Conservation (phyloP, 2,797 vertebrate species). For the Enteromius trimaculatus region DNA sequence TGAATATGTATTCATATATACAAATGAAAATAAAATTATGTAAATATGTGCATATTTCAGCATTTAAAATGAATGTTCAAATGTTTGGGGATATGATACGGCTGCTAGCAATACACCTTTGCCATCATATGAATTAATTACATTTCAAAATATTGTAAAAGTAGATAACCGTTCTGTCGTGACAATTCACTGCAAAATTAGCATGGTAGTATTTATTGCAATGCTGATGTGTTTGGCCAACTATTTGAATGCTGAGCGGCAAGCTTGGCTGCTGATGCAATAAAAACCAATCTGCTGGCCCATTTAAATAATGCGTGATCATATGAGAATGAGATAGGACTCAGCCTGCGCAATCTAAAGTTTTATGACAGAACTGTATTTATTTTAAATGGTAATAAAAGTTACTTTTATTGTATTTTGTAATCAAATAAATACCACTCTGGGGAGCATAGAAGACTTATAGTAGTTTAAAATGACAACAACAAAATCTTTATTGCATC, state of each 20-base stretch:
- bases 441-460: neutral
- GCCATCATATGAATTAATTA: neutral
- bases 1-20: neutral
- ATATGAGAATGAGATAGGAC: neutral
- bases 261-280: neutral
- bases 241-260: neutral
- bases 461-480: neutral
- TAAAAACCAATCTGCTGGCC: neutral
- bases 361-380: neutral
- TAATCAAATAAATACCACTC: neutral
- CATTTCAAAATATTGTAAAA: neutral
- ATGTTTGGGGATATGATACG: neutral
- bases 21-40: neutral
- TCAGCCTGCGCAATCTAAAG: neutral
- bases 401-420: neutral
- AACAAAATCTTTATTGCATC: neutral
- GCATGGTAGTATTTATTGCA: neutral
- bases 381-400: neutral
- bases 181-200: neutral
- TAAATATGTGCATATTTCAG: neutral
- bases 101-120: neutral
- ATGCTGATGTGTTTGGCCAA: neutral
- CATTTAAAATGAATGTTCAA: neutral
- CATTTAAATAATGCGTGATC: neutral
- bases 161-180: neutral